A percentile compares a stretch with the other conserved stretches of the same genome.
phyloP scores from a whole-genome alignment of 2,888 invertebrate species.

The Alloscopus bannaensis region DNA sequence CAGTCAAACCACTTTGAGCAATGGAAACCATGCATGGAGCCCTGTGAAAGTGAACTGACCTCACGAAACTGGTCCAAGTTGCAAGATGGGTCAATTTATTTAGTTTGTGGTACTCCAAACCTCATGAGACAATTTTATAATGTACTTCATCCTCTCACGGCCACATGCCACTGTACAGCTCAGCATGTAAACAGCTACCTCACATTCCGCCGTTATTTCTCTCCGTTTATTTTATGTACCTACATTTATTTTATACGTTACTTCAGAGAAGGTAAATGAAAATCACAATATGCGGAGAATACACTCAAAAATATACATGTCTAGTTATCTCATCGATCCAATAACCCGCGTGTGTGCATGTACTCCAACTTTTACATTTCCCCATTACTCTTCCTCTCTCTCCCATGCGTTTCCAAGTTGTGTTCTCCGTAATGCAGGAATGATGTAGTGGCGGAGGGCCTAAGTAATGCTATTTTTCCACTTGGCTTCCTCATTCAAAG shows the following conservation, averaged over 20 bases:
- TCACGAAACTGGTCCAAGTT: conserved; percentile 8
- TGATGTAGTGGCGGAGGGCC: background rate
- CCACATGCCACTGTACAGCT: no score
- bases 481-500: conserved; percentile 14
- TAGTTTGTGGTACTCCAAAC: conserved; percentile 42
- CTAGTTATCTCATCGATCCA: no score
- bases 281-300: no score
- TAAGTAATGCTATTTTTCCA: background rate
- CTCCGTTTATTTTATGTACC: no score
- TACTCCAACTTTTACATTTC: conserved; percentile 10
- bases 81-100: conserved; percentile 43
- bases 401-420: no score
- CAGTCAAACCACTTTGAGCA: no score
- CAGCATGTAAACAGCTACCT: no score
- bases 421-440: conserved; percentile 14
- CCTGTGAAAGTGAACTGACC: conserved; percentile 19
- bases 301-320: no score
- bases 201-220: no score
- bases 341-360: conserved; percentile 5
- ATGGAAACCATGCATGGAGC: no score
- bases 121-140: conserved; percentile 47
- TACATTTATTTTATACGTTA: no score
- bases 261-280: no score
- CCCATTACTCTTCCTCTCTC: conserved; percentile 5
- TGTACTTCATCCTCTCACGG: conserved; percentile 13